Base-by-base conservation (phyloP, 1,140 invertebrate species). In the Eriocheir sinensis region DNA sequence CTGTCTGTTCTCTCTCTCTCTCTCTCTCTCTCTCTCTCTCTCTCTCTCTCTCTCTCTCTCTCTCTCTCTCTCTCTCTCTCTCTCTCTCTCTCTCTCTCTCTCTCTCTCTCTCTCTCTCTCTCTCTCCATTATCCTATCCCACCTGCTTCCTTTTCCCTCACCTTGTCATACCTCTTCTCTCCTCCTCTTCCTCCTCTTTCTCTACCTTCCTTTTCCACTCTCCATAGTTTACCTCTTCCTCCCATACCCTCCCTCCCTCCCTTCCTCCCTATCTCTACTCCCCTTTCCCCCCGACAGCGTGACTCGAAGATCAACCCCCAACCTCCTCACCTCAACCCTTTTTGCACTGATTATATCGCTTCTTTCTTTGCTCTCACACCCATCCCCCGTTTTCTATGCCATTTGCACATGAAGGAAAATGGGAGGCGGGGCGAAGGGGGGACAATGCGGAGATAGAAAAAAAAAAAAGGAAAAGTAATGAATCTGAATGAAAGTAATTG, bases 351-450 rank as follows among this genome's bases (percentile, higher is more conserved):
- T 40, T 86, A 40, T 36, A 38, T 41, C 34, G 83, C 40, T 9
- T 86, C 83, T 36, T 40, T 86, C 34, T 40, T 41, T 86, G 27
- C 83, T 86, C 40, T 86, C 40, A 86, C 30, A 34, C 83, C 1
- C 12, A 72, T 72, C 3, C 34, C 83, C 32, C 17, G 21, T 86
- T 86, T 86, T 86, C 34, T 86, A 86, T n/a, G 17, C 17, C 32
- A 41, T 86, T 86, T 86, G 60, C 60, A 72, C 60, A 72, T 72
- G 60, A 72, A 72, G 60, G 60, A 72, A 72, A 72, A 72, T n/a
- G 60, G 60, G 60, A 72, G 60, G 27, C 1, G 60, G n/a, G 60
- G 60, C 60, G 21, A 21, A 72, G 21, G 4, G 21, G 4, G 60
- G 27, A 72, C 27, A 72, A 72, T n/a, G n/a, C 27, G 1, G 60